Evolutionary conservation across 2,797 vertebrate species (phyloP).

Genomic region (Vireo griseus): DNA sequence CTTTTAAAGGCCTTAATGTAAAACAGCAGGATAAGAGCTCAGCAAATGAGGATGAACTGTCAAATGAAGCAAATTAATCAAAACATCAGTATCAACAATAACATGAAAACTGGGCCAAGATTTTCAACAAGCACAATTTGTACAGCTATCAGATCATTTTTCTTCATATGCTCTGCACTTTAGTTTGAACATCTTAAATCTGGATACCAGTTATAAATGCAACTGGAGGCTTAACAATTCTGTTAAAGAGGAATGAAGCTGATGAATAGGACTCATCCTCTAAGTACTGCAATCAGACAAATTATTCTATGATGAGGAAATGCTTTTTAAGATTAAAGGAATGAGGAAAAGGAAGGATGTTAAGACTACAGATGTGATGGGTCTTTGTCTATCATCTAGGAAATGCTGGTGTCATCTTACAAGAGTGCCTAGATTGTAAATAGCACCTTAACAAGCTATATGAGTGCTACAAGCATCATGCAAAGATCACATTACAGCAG

Average conservation of each 20-base stretch:
- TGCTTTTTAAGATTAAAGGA: conserved; percentile 11
- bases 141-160: not conserved
- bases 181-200: not conserved
- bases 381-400: not conserved
- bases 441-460: not conserved
- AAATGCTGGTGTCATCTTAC: not conserved
- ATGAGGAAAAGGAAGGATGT: not conserved
- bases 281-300: conserved; percentile 42
- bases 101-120: not conserved
- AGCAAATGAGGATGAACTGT: not conserved
- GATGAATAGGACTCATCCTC: conserved; percentile 29
- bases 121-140: conserved; percentile 11
- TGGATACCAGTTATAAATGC: not conserved
- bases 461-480: not conserved
- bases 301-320: conserved; percentile 29
- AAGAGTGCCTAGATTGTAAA: not conserved
- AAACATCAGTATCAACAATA: not conserved
- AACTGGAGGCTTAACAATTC: not conserved
- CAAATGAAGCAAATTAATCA: conserved; percentile 1
- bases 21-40: not conserved
- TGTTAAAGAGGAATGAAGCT: not conserved
- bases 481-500: not conserved
- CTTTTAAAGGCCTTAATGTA: not conserved
- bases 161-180: not conserved
- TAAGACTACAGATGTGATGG: conserved; percentile 12